These are phyloP conservation scores for Paracanthobrama guichenoti DNA, from an alignment of 2,113 vertebrate species.

Conservation along the genomic window DNA sequence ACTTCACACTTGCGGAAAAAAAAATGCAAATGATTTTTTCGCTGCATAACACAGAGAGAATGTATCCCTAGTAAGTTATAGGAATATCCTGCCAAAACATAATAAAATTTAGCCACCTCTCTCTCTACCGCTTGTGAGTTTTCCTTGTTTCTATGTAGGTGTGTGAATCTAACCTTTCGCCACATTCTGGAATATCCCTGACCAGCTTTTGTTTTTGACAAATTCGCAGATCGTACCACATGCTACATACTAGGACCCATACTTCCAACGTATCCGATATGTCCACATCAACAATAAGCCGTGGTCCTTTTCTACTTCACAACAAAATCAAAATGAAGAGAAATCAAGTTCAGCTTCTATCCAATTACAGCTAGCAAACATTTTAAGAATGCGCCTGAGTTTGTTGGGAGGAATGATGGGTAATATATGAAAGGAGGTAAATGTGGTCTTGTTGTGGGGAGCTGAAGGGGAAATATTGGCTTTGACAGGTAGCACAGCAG, in stretches of 20 bases:
- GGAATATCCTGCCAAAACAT: slow-evolving; percentile 60
- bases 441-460: slow-evolving; percentile 54
- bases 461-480: slow-evolving; percentile 61
- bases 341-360: neutral
- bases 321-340: neutral
- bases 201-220: neutral
- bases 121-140: neutral
- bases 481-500: slow-evolving; percentile 64
- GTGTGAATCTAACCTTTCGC: slow-evolving; percentile 21
- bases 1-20: slow-evolving; percentile 69
- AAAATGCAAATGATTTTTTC: slow-evolving; percentile 68
- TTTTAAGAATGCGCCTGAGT: neutral
- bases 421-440: slow-evolving; percentile 54
- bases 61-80: slow-evolving; percentile 61
- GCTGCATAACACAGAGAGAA: slow-evolving; percentile 60
- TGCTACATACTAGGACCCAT: neutral
- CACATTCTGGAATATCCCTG: slow-evolving; percentile 5
- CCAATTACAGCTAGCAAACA: slow-evolving; percentile 8
- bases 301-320: neutral
- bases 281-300: neutral
- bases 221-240: neutral
- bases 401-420: slow-evolving; percentile 47
- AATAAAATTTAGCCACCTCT: slow-evolving; percentile 51
- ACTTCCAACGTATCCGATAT: neutral
- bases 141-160: neutral